A percentile compares a stretch with the other conserved stretches of the same genome.
These are phyloP conservation scores for Nemoura dubitans DNA, from an alignment of 2,888 invertebrate species.

Conservation along the genomic window DNA sequence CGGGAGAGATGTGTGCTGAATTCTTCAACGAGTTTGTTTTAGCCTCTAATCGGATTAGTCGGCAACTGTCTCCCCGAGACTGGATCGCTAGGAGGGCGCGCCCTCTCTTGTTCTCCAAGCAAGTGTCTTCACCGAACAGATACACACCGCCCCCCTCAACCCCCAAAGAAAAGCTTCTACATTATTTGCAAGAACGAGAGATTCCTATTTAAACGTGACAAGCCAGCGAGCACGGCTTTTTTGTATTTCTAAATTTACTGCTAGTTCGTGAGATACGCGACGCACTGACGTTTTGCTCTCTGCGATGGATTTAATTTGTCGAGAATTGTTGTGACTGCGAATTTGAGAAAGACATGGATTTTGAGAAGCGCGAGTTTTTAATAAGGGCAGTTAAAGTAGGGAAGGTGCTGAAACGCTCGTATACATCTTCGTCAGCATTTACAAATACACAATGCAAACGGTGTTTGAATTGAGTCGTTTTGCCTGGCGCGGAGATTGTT, in stretches of 20 bases:
- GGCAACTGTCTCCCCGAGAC: not conserved
- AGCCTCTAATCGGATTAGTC: constrained; percentile 33
- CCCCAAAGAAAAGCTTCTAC: not conserved
- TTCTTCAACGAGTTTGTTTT: constrained; percentile 31
- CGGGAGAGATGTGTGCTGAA: constrained; percentile 8
- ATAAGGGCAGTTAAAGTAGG: not conserved
- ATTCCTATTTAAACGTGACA: not conserved
- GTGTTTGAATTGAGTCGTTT: not conserved
- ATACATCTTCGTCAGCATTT: too few species aligned
- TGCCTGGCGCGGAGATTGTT: not conserved
- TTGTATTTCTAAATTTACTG: not conserved
- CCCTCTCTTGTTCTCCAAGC: not conserved
- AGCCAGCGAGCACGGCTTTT: not conserved
- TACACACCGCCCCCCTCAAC: too few species aligned
- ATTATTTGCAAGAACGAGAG: not conserved
- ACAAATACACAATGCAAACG: not conserved
- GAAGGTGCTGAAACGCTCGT: not conserved
- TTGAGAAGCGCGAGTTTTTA: not conserved
- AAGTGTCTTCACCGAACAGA: not conserved
- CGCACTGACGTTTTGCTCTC: not conserved
- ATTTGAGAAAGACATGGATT: not conserved
- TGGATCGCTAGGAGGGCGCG: not conserved
- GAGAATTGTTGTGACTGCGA: not conserved
- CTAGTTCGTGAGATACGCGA: not conserved
- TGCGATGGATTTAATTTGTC: not conserved